Percentiles rank a stretch among this genome's conserved stretches.
Evolutionary conservation across 64 coral and sea anemone genomes (phyloP).

Genomic region (Catalaphyllia jardinei): DNA sequence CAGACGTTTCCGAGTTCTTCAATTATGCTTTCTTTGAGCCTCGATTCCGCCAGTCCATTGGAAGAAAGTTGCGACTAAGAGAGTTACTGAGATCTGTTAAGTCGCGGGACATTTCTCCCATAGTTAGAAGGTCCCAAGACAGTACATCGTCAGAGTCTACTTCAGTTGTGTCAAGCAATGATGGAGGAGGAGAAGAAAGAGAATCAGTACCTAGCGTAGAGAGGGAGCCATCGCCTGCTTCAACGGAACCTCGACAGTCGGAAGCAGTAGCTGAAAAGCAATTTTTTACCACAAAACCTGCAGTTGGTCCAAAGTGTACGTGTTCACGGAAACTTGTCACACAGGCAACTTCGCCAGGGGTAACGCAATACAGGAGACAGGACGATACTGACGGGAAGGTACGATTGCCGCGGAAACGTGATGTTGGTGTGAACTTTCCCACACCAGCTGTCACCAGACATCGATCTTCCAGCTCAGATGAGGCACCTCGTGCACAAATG

Average conservation of each 20-base stretch:
- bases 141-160: constrained; percentile 22
- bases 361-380: neutral
- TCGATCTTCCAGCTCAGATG: neutral
- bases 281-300: neutral
- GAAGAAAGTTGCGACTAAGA: constrained; percentile 5
- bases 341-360: neutral
- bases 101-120: constrained; percentile 19
- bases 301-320: constrained; percentile 15
- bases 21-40: constrained; percentile 46
- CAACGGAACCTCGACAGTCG: neutral
- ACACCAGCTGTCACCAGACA: constrained; percentile 18
- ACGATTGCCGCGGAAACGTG: constrained; percentile 1
- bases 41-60: constrained; percentile 10
- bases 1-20: constrained; percentile 29
- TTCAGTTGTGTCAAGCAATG: neutral
- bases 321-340: neutral
- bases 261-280: neutral
- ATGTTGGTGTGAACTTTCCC: constrained; percentile 58
- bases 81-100: constrained; percentile 35
- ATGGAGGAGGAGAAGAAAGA: neutral
- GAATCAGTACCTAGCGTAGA: neutral
- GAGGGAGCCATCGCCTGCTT: neutral
- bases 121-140: neutral
- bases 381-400: neutral
- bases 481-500: neutral